Evolutionary conservation across 2,113 vertebrate genomes (phyloP).

Genomic region (Grallaria varia): DNA sequence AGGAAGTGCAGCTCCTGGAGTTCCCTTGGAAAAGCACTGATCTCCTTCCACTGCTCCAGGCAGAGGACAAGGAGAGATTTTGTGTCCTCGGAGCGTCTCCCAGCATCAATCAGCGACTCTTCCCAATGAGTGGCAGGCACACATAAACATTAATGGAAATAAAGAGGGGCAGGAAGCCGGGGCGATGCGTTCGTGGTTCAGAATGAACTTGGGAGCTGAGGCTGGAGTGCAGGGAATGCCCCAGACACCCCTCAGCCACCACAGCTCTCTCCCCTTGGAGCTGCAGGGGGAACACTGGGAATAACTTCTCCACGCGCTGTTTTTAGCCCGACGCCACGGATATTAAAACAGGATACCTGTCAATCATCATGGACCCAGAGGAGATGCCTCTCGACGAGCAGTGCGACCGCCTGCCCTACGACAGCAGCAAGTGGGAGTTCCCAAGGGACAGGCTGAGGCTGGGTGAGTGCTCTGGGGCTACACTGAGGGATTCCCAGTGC

Average conservation of each 20-base stretch:
- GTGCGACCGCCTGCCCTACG: slow-evolving; percentile 89
- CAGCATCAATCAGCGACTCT: background rate
- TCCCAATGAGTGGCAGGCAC: background rate
- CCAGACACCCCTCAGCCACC: background rate
- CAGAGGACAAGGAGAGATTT: background rate
- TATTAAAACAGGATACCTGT: slow-evolving; percentile 90
- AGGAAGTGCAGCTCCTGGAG: background rate
- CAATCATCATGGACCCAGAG: slow-evolving; percentile 93
- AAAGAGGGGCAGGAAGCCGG: background rate
- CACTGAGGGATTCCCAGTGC: accelerated
- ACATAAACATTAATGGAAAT: background rate
- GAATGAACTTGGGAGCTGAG: background rate
- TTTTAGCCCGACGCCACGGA: slow-evolving; percentile 79
- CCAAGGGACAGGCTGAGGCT: slow-evolving; percentile 86
- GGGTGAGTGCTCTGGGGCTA: slow-evolving; percentile 57
- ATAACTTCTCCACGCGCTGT: background rate
- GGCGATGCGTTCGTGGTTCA: background rate
- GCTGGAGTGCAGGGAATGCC: background rate
- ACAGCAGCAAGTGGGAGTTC: slow-evolving; percentile 95
- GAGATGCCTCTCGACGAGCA: slow-evolving; percentile 91
- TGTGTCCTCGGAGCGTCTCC: background rate
- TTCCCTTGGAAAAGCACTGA: background rate
- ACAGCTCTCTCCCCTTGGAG: background rate
- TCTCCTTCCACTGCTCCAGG: background rate
- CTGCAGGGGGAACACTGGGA: background rate